Base-by-base conservation (phyloP, 2,888 invertebrate species). In the Caenorhabditis wallacei region DNA sequence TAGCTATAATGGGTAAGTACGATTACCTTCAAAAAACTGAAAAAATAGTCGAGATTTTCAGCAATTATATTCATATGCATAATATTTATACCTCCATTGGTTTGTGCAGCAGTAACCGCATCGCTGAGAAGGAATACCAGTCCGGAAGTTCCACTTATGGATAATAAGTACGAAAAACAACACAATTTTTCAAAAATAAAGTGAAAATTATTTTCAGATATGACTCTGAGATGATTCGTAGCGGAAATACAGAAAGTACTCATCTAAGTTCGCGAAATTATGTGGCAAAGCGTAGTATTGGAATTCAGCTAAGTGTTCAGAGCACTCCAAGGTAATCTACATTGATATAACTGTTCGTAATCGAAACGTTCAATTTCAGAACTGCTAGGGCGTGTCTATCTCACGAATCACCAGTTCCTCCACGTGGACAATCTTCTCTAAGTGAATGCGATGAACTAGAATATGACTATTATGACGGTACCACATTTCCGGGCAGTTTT, bases 161-260 rank as follows among this genome's bases (percentile, higher is more conserved):
- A 87, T 43, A 84, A 87, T 56, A 85, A 85, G 86, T 86, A 16
- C 53, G 24, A n/a, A n/a, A n/a, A n/a, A n/a, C n/a, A n/a, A n/a
- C n/a, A n/a, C n/a, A n/a, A n/a, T n/a, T n/a, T n/a, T n/a, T n/a
- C n/a, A n/a, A n/a, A n/a, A n/a, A n/a, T n/a, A n/a, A n/a, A n/a
- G n/a, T n/a, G n/a, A n/a, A n/a, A n/a, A n/a, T n/a, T n/a, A n/a
- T 63, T 26, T 37, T 24, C 63, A 89, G 89, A 54, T 81, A 85
- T 24, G 88, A 89, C 48, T 84, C 84, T 11, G 90, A 90, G 35
- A 90, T 90, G 90, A 80, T 89, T 20, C 86, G 90, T 7, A 89
- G 89, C 8, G 88, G 88, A n/a, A 89, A 89, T 64, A 90, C 90
- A 0, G 90, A 90, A 26, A 88, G 82, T 54, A 90, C 90, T 0